A percentile compares a stretch with the other conserved stretches of the same genome.
These are phyloP conservation scores for Apotomis turbidana DNA, from an alignment of 2,888 invertebrate species.

Conservation along the genomic window DNA sequence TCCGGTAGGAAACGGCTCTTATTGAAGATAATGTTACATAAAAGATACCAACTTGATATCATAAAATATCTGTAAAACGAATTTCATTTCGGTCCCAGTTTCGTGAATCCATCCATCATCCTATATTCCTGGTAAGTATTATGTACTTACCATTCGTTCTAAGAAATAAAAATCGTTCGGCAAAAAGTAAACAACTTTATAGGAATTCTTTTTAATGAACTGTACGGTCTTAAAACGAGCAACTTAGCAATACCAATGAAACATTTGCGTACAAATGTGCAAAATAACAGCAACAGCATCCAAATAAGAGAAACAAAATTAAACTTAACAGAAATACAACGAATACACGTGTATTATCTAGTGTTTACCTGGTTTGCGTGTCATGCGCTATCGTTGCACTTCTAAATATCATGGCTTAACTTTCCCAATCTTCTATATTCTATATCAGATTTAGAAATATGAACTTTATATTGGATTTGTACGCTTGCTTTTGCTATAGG, in stretches of 20 bases:
- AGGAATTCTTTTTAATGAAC: neutral
- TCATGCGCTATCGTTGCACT: conserved; percentile 41
- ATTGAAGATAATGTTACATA: no score
- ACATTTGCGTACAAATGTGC: conserved; percentile 45
- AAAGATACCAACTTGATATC: no score
- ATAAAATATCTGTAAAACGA: no score
- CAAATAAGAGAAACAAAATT: conserved; percentile 45
- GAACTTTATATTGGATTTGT: neutral
- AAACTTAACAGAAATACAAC: conserved; percentile 36
- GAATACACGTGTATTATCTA: conserved; percentile 40
- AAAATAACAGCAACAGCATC: conserved; percentile 52
- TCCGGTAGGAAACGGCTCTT: no score
- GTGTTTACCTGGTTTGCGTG: conserved; percentile 39
- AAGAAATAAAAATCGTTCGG: no score
- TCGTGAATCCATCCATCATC: no score
- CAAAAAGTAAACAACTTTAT: neutral
- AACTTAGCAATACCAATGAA: neutral
- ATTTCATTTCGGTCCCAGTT: no score
- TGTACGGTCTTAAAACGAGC: neutral
- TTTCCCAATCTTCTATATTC: neutral
- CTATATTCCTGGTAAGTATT: no score
- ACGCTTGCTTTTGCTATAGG: neutral
- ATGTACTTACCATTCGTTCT: neutral
- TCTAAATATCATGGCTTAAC: conserved; percentile 31
- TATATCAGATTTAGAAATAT: neutral